phyloP scores from a whole-genome alignment of 2,797 vertebrate species.

The Eutrigla gurnardus region DNA sequence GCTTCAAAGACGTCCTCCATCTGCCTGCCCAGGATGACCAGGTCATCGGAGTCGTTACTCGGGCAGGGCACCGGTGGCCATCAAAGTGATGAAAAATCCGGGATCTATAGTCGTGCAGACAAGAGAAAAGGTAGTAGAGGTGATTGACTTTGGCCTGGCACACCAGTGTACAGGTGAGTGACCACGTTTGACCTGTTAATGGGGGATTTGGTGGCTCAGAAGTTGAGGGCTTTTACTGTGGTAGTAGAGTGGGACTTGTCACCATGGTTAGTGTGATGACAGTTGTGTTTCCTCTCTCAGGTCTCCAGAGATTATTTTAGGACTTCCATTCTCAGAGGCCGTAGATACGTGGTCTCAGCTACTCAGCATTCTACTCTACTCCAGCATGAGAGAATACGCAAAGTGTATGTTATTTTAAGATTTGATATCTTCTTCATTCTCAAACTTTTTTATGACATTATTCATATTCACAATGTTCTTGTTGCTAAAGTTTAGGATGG shows the following conservation, averaged over 20 bases:
- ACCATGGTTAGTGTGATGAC: background rate
- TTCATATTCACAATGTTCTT: background rate
- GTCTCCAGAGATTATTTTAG: slow-evolving; percentile 27
- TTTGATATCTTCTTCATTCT: background rate
- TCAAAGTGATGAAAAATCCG: slow-evolving; percentile 18
- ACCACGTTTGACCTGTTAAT: background rate
- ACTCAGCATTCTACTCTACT: background rate
- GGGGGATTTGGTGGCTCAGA: background rate
- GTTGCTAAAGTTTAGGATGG: background rate
- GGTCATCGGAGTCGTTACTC: background rate
- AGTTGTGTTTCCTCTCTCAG: slow-evolving; percentile 1
- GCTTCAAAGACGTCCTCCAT: background rate
- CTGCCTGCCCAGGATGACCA: background rate
- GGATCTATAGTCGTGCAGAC: background rate
- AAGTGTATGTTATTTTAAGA: background rate
- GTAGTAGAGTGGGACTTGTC: background rate
- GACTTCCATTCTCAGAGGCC: slow-evolving; percentile 10
- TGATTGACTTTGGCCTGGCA: slow-evolving; percentile 36
- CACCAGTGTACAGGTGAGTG: slow-evolving; percentile 10
- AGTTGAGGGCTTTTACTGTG: background rate
- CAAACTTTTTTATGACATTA: background rate
- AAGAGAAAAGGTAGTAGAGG: slow-evolving; percentile 1
- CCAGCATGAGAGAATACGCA: background rate
- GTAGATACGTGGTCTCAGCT: slow-evolving; percentile 36
- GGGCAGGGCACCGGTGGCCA: slow-evolving; percentile 6